Evolutionary conservation across 2,113 vertebrate genomes (phyloP).

Genomic region (Poecile atricapillus): DNA sequence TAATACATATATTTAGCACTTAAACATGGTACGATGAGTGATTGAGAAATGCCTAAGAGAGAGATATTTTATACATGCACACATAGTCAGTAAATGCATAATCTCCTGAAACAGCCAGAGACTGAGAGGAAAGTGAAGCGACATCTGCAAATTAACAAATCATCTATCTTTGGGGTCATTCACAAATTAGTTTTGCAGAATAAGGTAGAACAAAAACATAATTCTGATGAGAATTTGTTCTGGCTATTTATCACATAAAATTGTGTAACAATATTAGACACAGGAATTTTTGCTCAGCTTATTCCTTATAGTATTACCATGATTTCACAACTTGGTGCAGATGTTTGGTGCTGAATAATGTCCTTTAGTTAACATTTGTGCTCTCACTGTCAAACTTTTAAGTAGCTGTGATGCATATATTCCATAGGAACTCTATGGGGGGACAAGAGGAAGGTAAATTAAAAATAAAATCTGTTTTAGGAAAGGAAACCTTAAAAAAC

Average conservation of each 20-base stretch:
- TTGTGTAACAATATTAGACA: conserved; percentile 41
- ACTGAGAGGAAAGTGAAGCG: conserved; percentile 19
- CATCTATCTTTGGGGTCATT: conserved; percentile 57
- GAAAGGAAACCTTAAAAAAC: not conserved
- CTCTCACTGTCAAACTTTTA: not conserved
- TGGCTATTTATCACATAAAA: conserved; percentile 66
- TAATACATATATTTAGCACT: not conserved
- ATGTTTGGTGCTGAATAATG: not conserved
- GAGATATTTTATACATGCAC: not conserved
- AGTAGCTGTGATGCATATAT: conserved; percentile 11
- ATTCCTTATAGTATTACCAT: conserved; percentile 14
- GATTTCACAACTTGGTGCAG: conserved; percentile 54
- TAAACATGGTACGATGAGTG: conserved; percentile 28
- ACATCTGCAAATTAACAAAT: conserved; percentile 70
- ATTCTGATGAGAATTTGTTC: conserved; percentile 65
- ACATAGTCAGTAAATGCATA: not conserved
- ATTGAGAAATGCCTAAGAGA: conserved; percentile 29
- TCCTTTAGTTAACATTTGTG: conserved; percentile 27
- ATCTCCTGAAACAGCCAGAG: conserved; percentile 24
- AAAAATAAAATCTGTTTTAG: not conserved
- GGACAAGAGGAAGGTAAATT: not conserved
- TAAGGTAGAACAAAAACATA: conserved; percentile 63
- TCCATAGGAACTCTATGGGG: not conserved
- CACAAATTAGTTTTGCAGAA: conserved; percentile 70
- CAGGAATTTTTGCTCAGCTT: conserved; percentile 46